Conservation (phyloP, 2,113 vertebrate genomes). For the Caranx ignobilis region DNA sequence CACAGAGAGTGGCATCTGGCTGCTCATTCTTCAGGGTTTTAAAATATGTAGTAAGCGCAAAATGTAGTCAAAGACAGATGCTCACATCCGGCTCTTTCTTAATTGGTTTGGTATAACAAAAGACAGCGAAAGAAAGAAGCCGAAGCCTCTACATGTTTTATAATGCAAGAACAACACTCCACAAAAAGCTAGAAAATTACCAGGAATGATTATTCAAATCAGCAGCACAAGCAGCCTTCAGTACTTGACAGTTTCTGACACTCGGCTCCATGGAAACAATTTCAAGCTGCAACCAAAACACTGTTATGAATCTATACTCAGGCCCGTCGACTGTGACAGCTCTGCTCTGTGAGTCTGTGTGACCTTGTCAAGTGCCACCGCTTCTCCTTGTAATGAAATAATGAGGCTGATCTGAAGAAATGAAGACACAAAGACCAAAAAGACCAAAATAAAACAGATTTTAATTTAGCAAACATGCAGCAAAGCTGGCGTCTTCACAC, state of each 20-base stretch:
- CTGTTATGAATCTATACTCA: background rate
- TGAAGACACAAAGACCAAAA: too few species aligned
- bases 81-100: background rate
- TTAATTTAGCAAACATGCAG: too few species aligned
- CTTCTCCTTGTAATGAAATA: too few species aligned
- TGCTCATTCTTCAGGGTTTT: background rate
- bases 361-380: too few species aligned
- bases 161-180: background rate
- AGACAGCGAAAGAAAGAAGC: background rate
- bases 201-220: background rate
- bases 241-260: background rate
- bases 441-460: too few species aligned
- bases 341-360: background rate
- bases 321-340: background rate
- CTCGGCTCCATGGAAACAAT: background rate
- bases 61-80: background rate
- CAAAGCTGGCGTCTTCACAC: too few species aligned
- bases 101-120: background rate
- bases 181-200: background rate
- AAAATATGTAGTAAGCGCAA: background rate
- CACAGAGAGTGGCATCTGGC: constrained; percentile 2
- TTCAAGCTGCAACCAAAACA: too few species aligned
- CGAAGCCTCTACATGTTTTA: too few species aligned
- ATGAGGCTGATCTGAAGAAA: too few species aligned
- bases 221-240: background rate